Base-by-base conservation (phyloP, 2,797 vertebrate genomes). In the Eutrigla gurnardus region DNA sequence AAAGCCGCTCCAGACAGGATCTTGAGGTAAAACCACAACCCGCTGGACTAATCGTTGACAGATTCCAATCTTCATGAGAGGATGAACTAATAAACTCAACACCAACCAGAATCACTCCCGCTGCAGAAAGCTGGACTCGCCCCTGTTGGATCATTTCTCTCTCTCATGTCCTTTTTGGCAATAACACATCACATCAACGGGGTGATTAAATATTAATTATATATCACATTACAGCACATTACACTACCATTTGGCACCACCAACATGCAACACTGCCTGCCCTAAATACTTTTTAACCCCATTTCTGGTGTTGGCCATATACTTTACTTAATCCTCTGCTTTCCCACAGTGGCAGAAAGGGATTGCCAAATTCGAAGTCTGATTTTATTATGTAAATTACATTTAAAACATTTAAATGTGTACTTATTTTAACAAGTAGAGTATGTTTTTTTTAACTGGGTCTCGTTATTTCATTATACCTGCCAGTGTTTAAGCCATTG, bases 341-440 rank as follows among this genome's bases (percentile, higher is more conserved):
- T 25, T 25, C 25, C 39, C 53, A 8, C 0, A 7, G 35, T 42
- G 57, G 57, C 36, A 50, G n/a, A 15, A 53, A 33, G 42, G 37
- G 35, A 65, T 61, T 33, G 64, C 33, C 46, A 37, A 1, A 63
- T 72, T 46, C 65, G 11, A 69, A 47, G 10, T 46, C 35, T 1
- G 14, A 61, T 65, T 60, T 11, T 5, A 65, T 68, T 43, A 17
- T 64, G 3, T 68, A 3, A 45, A 58, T n/a, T 57, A 11, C 42
- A 17, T 60, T 45, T 17, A 60, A 3, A 5, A 37, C 5, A 32
- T 43, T 40, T 45, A 2, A 37, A 70, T 73, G 39, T 63, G 15
- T 52, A 57, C 13, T 60, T 36, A 5, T 14, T 57, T 54, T n/a
- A 57, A 7, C 25, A 15, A 43, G 7, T 1, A 70, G 13, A 47